Base-by-base conservation (phyloP, 2,797 vertebrate genomes). In the Acrossocheilus wenchowensis region DNA sequence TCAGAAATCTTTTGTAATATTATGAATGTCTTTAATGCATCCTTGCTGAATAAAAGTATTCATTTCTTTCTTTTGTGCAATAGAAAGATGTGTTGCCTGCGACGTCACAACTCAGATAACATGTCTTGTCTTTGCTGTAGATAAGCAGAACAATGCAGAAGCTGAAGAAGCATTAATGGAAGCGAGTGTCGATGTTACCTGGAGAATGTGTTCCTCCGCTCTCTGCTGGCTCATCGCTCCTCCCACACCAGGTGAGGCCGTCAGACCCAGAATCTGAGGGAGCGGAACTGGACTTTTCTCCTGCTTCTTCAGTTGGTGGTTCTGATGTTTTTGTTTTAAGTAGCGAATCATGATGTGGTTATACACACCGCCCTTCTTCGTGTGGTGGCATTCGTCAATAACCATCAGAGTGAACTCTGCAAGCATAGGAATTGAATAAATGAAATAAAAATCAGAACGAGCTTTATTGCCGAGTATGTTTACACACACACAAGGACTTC, bases 321-420 rank as follows among this genome's bases (percentile, higher is more conserved):
- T 99, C 88, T 90, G 95, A 87, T 94, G 91, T 88, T 98, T 99
- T 91, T 97, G 95, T 89, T 93, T 96, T 92, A 99, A 92, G 91
- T 98, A 99, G 68, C 96, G 96, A 89, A 96, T 95, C 98, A 99
- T 99, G 86, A 99, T 97, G 88, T 97, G 95, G 91, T 99, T 99
- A 92, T 99, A 99, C 60, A 98, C 97, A 0, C 9, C 97, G 79
- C 96, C 98, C 91, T 99, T 99, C 89, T 98, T 96, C 57, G 98
- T 99, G 93, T 99, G 98, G 93, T 99, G 98, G 85, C 98, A 99
- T 92, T 99, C 98, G 83, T 99, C 98, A 21, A 99, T 98, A 78
- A 99, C 93, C 23, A 99, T 93, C 88, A 99, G 95, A 0, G 97
- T 95, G 93, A 99, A 96, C 87, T 96, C 98, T 99, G 87, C 3